Conservation (phyloP, 2,797 vertebrate species). For the Xyrichtys novacula region DNA sequence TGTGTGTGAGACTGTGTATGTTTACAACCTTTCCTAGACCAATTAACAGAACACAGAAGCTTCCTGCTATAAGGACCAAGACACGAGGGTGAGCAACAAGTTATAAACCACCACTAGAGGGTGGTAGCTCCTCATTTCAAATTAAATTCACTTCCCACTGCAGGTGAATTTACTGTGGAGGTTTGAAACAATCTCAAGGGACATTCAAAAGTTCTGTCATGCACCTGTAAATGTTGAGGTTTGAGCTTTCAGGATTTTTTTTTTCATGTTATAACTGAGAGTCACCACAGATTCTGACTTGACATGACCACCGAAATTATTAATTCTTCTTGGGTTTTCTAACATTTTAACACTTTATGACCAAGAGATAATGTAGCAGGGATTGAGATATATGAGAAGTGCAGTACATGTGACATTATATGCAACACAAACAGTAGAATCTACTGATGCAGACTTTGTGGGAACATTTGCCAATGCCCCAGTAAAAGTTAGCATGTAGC, state of each 20-base stretch:
- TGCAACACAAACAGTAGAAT: too few species aligned
- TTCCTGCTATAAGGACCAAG: slow-evolving; percentile 24
- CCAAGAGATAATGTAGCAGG: neutral
- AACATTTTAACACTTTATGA: neutral
- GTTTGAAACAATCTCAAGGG: too few species aligned
- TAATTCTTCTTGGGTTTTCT: slow-evolving; percentile 1
- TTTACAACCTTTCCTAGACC: neutral
- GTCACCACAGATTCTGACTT: too few species aligned
- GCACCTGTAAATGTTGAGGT: too few species aligned
- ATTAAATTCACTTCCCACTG: too few species aligned
- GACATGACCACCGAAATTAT: too few species aligned
- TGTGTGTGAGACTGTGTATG: neutral
- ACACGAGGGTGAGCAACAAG: slow-evolving; percentile 2
- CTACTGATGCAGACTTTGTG: too few species aligned
- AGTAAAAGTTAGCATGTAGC: too few species aligned
- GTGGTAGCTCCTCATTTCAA: neutral
- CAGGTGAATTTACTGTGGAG: neutral
- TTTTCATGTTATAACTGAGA: neutral
- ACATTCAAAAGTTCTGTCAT: neutral
- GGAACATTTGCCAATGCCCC: too few species aligned
- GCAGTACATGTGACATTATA: too few species aligned
- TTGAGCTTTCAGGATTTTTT: neutral
- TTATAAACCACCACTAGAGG: slow-evolving; percentile 14
- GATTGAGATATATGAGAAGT: too few species aligned
- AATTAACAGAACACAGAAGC: slow-evolving; percentile 20